phyloP scores from a whole-genome alignment of 1,140 invertebrate genomes.

The Elysia chlorotica region DNA sequence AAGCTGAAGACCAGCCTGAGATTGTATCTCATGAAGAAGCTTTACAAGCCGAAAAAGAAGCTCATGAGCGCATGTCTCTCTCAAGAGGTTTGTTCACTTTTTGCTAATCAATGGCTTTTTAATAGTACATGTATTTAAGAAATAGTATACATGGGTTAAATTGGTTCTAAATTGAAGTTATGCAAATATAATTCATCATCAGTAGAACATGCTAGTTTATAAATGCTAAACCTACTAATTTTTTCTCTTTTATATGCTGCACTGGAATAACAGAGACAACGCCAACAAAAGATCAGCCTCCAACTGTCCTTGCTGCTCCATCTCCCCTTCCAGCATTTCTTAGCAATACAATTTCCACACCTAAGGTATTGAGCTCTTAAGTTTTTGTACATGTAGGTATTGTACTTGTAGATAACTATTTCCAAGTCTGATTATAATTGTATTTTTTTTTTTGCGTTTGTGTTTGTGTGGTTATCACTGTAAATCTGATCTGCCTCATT shows the following conservation, averaged over 20 bases:
- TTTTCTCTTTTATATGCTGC: no score
- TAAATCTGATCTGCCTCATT: no score
- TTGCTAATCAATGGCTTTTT: neutral
- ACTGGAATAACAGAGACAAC: no score
- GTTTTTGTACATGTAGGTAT: neutral
- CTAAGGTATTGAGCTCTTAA: neutral
- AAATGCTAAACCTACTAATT: no score
- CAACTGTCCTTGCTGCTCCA: neutral
- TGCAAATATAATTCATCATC: neutral
- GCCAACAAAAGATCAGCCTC: neutral
- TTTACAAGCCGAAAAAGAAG: conserved; percentile 40
- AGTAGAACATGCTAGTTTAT: neutral
- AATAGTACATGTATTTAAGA: neutral
- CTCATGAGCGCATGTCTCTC: conserved; percentile 21
- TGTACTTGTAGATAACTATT: neutral
- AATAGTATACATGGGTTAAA: neutral
- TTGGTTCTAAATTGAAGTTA: neutral
- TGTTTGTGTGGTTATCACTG: neutral
- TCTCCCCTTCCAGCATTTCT: conserved; percentile 22
- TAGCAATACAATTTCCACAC: neutral
- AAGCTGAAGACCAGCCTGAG: conserved; percentile 48
- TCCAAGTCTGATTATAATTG: neutral
- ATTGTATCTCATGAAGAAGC: conserved; percentile 50
- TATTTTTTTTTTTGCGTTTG: neutral
- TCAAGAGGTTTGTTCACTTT: neutral